Evolutionary conservation across 2,797 vertebrate species (phyloP).

Genomic region (Pseudomugil tenellus): DNA sequence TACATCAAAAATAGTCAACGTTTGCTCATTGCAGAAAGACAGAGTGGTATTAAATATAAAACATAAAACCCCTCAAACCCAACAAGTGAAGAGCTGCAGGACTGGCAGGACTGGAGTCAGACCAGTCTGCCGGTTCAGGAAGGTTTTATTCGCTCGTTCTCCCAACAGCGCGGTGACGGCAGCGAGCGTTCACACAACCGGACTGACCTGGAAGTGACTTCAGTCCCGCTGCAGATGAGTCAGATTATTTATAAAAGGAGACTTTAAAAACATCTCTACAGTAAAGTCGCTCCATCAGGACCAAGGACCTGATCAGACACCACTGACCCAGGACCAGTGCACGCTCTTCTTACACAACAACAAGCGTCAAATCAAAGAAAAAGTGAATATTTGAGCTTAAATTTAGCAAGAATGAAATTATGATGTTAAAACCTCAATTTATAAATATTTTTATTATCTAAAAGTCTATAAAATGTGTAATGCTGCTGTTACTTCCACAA

Average conservation of each 20-base stretch:
- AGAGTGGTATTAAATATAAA: conserved; percentile 39
- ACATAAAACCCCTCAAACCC: conserved; percentile 4
- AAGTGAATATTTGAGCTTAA: background rate
- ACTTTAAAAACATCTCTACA: background rate
- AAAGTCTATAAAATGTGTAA: background rate
- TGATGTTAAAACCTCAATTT: too few species aligned
- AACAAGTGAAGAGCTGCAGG: too few species aligned
- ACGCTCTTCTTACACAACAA: background rate
- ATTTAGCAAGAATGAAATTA: background rate
- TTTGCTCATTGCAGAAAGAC: conserved; percentile 25
- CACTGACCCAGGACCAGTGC: conserved; percentile 11
- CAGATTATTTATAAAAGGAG: background rate
- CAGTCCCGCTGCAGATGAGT: conserved; percentile 6
- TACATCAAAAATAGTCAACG: conserved; percentile 50
- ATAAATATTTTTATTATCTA: background rate
- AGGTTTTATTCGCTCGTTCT: too few species aligned
- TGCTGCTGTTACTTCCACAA: background rate
- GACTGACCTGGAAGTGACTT: conserved; percentile 6
- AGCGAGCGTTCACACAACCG: background rate
- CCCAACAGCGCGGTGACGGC: background rate
- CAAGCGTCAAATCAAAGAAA: too few species aligned
- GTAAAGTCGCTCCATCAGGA: background rate
- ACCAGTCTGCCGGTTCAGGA: conserved; percentile 2
- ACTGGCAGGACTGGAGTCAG: conserved; percentile 15
- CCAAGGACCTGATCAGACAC: background rate